Evolutionary conservation across 1,140 invertebrate species (phyloP), one percentile per base, ranked within the genome.

Genomic region (Octopus sinensis): DNA sequence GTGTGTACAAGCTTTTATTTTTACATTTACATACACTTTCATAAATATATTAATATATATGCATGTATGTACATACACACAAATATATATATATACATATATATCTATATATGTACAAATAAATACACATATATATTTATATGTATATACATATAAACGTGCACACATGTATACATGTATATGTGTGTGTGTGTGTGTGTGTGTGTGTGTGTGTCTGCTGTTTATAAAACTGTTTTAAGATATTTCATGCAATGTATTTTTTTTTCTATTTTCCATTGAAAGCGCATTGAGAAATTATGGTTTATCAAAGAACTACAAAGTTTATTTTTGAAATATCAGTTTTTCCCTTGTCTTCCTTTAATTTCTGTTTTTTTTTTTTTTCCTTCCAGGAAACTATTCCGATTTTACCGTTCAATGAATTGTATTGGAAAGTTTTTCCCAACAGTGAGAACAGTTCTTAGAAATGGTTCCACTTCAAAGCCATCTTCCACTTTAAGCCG

Each of bases 361-460:
- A 17, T 62, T 62, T 9, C 5, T 73, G 68, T 73, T 73, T n/a
- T 73, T 73, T 6, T 71, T 71, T 13, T 6, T 73, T 13, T 4
- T 17, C 17, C 9, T 62, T 62, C 17, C 17, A 12, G 9, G 9
- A 12, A 73, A 23, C 30, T 73, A n/a, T 73, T 9, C 13, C 30
- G 4, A 17, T 73, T 12, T 73, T 77, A 77, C 52, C 76, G 76
- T 13, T 77, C 43, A 43, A 77, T 53, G 17, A 77, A 77, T 51
- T 77, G 43, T 43, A 53, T 53, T 12, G 76, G 76, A 43, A 77
- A 53, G 30, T 77, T 12, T 9, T 77, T 51, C 17, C 76, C 76
- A 52, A 77, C 76, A 6, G 76, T 77, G 30, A 77, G 76, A 77
- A 77, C 76, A 12, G 76, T 77, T 7, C 76, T 51, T 43, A 77